Evolutionary conservation across 2,888 invertebrate species (phyloP).

Genomic region (Drosophila falleni): DNA sequence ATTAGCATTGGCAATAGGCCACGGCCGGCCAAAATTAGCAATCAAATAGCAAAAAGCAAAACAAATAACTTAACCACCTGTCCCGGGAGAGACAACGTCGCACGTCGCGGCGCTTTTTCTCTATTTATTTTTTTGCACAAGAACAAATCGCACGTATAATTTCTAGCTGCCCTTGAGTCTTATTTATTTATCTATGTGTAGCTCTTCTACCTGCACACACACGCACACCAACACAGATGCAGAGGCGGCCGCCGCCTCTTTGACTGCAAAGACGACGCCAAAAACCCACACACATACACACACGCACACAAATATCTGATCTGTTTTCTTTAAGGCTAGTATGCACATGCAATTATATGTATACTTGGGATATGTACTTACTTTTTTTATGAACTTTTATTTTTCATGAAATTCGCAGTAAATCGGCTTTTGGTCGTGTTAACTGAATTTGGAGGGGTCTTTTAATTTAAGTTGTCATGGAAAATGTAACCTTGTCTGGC

Average conservation of each 20-base stretch:
- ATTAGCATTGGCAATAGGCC: constrained; percentile 48
- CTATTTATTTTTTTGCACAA: constrained; percentile 47
- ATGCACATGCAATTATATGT: constrained; percentile 50
- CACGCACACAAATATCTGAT: neutral
- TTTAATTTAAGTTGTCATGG: constrained; percentile 34
- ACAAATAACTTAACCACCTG: constrained; percentile 52
- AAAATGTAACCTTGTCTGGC: constrained; percentile 53
- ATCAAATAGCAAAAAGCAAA: constrained; percentile 29
- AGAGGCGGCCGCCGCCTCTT: constrained; percentile 56
- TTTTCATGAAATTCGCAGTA: constrained; percentile 56
- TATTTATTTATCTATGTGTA: constrained; percentile 43
- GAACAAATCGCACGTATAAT: constrained; percentile 61
- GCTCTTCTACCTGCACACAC: constrained; percentile 64
- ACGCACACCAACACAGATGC: constrained; percentile 27
- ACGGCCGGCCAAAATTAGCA: constrained; percentile 52
- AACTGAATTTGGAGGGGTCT: constrained; percentile 18
- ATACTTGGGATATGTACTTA: constrained; percentile 62
- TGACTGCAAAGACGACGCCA: constrained; percentile 51
- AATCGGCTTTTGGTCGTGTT: constrained; percentile 51
- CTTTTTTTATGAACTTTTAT: constrained; percentile 39
- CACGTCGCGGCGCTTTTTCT: neutral
- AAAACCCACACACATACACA: constrained; percentile 43
- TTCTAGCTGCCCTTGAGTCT: constrained; percentile 74
- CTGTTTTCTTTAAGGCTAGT: constrained; percentile 33
- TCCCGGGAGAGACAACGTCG: constrained; percentile 15